A percentile compares a stretch with the other conserved stretches of the same genome.
Conservation (phyloP, 2,888 invertebrate genomes). For the Metalampra italica region DNA sequence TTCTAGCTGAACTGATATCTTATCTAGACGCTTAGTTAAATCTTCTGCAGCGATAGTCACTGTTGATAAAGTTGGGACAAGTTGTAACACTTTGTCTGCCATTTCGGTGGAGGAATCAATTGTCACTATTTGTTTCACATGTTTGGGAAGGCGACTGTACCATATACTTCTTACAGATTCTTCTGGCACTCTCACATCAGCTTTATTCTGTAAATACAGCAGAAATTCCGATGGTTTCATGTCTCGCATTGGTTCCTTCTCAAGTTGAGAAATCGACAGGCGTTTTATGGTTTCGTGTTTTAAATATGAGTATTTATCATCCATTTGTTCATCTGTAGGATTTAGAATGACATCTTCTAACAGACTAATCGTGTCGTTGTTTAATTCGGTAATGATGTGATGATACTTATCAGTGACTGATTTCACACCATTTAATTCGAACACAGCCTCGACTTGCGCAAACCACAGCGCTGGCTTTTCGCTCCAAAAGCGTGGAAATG, state of each 20-base stretch:
- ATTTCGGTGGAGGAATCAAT: not conserved
- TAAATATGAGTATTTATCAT: conserved; percentile 2
- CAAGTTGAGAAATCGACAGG: conserved; percentile 3
- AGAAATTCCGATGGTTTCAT: conserved; percentile 6
- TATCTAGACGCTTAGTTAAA: not conserved
- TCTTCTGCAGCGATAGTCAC: not conserved
- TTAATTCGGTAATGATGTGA: conserved; percentile 3
- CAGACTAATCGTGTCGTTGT: not conserved
- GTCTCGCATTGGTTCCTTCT: conserved; percentile 2
- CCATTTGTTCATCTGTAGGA: not conserved
- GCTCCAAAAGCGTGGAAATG: conserved; percentile 8
- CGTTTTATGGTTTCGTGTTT: conserved; percentile 3
- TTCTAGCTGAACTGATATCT: not conserved
- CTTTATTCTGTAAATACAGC: not conserved
- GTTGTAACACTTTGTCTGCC: conserved; percentile 1
- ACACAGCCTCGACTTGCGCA: conserved; percentile 8
- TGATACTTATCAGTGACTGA: conserved; percentile 7
- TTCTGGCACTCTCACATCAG: conserved; percentile 2
- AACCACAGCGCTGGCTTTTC: conserved; percentile 10
- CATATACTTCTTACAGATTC: conserved; percentile 1
- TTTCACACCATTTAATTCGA: conserved; percentile 5
- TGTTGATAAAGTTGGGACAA: not conserved
- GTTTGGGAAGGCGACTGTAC: conserved; percentile 2
- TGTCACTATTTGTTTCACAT: not conserved
- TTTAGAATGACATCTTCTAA: conserved; percentile 5